A percentile compares a stretch with the other conserved stretches of the same genome.
Evolutionary conservation across 1,140 invertebrate species (phyloP).

Genomic region (Augochlora pura): DNA sequence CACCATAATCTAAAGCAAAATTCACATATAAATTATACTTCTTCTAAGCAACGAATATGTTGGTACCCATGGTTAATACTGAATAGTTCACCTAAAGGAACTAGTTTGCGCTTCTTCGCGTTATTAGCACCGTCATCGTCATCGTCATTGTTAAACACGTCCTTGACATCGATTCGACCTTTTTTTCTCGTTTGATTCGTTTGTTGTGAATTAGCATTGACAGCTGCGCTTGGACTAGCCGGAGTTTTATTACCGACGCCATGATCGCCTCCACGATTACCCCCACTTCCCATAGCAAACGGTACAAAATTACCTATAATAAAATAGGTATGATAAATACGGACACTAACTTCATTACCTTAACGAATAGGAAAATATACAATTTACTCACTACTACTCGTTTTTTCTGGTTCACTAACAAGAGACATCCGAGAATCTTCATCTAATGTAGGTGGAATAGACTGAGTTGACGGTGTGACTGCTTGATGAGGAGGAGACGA

Average conservation of each 20-base stretch:
- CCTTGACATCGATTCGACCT: conserved; percentile 91
- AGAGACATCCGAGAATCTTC: conserved; percentile 78
- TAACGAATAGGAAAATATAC: neutral
- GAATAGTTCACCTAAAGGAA: conserved; percentile 85
- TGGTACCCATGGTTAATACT: neutral
- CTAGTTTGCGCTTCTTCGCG: conserved; percentile 90
- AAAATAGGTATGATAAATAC: neutral
- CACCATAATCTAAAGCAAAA: conserved; percentile 83
- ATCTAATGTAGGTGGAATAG: conserved; percentile 68
- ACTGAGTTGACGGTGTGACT: conserved; percentile 60
- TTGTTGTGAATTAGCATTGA: conserved; percentile 64
- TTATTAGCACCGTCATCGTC: conserved; percentile 87
- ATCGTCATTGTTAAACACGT: conserved; percentile 95
- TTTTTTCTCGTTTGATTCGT: conserved; percentile 81
- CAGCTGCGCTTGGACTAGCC: conserved; percentile 72
- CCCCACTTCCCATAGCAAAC: conserved; percentile 77
- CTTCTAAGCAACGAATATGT: neutral
- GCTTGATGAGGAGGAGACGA: conserved; percentile 60
- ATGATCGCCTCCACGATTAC: conserved; percentile 69
- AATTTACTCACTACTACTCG: conserved; percentile 70
- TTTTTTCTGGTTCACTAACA: conserved; percentile 78
- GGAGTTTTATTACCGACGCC: conserved; percentile 76
- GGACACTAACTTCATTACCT: neutral
- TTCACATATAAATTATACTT: neutral
- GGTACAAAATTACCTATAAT: conserved; percentile 78